Evolutionary conservation across 2,888 invertebrate species (phyloP).

Genomic region (Sinohyriopsis cumingii): DNA sequence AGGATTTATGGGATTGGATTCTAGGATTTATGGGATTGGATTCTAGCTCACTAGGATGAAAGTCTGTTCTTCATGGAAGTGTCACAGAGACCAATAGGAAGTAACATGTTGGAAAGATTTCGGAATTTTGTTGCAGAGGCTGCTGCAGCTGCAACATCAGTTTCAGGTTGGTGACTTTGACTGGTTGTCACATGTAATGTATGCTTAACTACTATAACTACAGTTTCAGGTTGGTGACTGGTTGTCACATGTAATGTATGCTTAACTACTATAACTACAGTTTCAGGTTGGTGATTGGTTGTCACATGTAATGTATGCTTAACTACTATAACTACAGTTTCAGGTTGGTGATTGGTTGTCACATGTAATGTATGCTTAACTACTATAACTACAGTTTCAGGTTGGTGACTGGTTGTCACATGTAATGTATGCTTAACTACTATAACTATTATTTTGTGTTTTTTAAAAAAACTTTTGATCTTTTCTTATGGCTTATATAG

Average conservation of each 20-base stretch:
- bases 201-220: neutral
- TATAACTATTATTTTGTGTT: neutral
- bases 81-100: conserved; percentile 20
- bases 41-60: too few relatives aligned
- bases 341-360: conserved; percentile 18
- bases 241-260: neutral
- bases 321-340: too few relatives aligned
- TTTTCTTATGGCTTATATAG: neutral
- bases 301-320: neutral
- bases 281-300: conserved; percentile 26
- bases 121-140: conserved; percentile 54
- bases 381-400: conserved; percentile 26
- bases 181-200: neutral
- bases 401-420: conserved; percentile 6
- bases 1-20: too few relatives aligned
- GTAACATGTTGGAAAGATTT: conserved; percentile 53
- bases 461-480: neutral
- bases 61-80: too few relatives aligned
- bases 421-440: neutral
- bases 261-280: neutral
- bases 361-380: neutral
- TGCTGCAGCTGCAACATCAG: conserved; percentile 41
- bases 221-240: conserved; percentile 30
- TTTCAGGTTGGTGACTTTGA: conserved; percentile 27
- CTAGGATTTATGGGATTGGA: too few relatives aligned